A percentile compares a stretch with the other conserved stretches of the same genome.
phyloP scores from a whole-genome alignment of 2,797 vertebrate genomes.

The Enteromius treurensis region DNA sequence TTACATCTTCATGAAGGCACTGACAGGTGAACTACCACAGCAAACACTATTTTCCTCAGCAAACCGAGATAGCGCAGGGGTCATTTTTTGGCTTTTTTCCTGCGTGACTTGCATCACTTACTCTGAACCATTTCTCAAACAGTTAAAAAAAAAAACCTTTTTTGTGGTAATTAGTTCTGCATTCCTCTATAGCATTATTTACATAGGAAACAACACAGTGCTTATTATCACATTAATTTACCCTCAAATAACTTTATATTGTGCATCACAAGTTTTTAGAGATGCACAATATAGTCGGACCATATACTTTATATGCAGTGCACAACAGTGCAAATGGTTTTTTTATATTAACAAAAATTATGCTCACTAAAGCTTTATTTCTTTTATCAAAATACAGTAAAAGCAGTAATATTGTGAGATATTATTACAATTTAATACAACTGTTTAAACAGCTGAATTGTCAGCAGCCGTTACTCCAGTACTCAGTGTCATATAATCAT shows the following conservation, averaged over 20 bases:
- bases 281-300: not conserved
- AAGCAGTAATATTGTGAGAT: not conserved
- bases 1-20: not conserved
- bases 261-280: not conserved
- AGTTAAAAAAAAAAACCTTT: no score
- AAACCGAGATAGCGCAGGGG: not conserved
- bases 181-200: not conserved
- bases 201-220: not conserved
- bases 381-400: not conserved
- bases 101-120: not conserved
- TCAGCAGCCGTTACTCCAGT: not conserved
- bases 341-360: no score
- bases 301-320: not conserved
- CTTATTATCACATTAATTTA: not conserved
- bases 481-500: not conserved
- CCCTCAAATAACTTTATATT: not conserved
- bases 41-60: not conserved
- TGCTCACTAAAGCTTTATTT: not conserved
- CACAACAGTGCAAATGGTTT: not conserved
- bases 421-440: not conserved
- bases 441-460: not conserved
- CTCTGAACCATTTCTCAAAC: not conserved
- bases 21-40: not conserved
- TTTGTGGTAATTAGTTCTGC: not conserved
- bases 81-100: not conserved